Evolutionary conservation across 2,888 invertebrate genomes (phyloP), one percentile per base, ranked within the genome.

Genomic region (Caenorhabditis afra): DNA sequence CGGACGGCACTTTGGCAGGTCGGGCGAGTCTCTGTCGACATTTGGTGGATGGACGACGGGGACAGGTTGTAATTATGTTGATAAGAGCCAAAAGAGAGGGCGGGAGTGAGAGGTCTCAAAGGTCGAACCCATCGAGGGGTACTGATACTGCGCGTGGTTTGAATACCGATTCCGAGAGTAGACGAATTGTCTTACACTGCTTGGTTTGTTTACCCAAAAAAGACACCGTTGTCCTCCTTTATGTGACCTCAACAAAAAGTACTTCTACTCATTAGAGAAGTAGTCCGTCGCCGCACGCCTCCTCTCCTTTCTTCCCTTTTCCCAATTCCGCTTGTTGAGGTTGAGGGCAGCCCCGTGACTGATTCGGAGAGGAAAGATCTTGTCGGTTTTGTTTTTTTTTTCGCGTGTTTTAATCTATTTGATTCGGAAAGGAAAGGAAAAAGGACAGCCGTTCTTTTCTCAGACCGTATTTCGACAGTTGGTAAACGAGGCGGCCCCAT

Each of bases 391-490:
- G 18, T 44, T 53, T 70, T 59, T 61, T 3, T 49, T 23, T 44
- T 64, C 11, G 11, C n/a, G 23, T 29, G 37, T n/a, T n/a, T n/a
- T n/a, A n/a, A n/a, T n/a, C n/a, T n/a, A n/a, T 45, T 47, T 71
- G 7, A 11, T 49, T 23, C 39, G 57, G 61, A 47, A 39, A 22
- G 53, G 59, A 47, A 29, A 49, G 52, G 5, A 37, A 64, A 45
- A 18, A 39, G 2, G 39, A 11, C 14, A 11, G 22, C 18, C 55
- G 7, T 5, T 45, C 37, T 16, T n/a, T 71, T 73, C 64, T 64
- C 73, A 71, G 29, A 50, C 45, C 44, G 41, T 65, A 65, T 58
- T 64, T 64, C 58, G 64, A 73, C 73, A 73, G 64, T 73, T 58
- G 73, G 64, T 55, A 50, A 58, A 73, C 50, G 73, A 35, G 44